phyloP scores from a whole-genome alignment of 1,140 invertebrate genomes.

The Hetaerina americana region DNA sequence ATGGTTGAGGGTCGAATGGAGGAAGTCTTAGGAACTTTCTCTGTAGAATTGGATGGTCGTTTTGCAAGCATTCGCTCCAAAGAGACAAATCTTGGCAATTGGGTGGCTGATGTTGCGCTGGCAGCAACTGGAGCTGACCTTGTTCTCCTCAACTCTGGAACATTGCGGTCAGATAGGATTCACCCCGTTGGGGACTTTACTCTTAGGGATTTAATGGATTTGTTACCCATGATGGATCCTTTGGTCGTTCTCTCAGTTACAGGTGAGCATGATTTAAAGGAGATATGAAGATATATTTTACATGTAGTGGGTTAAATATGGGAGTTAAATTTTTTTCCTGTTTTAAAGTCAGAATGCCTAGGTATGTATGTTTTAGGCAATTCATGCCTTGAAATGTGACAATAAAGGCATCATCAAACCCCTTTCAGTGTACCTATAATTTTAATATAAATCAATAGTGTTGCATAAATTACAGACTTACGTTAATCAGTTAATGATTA shows the following conservation, averaged over 20 bases:
- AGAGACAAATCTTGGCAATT: constrained; percentile 85
- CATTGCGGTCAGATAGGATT: constrained; percentile 56
- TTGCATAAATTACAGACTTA: too few species aligned
- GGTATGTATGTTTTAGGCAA: too few species aligned
- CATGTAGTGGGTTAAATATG: too few species aligned
- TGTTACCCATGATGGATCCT: constrained; percentile 74
- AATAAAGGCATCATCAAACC: too few species aligned
- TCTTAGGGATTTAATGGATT: constrained; percentile 63
- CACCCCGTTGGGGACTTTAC: constrained; percentile 63
- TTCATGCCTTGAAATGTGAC: too few species aligned
- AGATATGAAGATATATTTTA: too few species aligned
- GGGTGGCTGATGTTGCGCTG: constrained; percentile 76
- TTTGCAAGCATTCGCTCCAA: constrained; percentile 62
- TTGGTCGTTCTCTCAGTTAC: constrained; percentile 54
- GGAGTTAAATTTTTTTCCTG: too few species aligned
- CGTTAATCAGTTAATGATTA: too few species aligned
- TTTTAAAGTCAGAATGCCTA: too few species aligned
- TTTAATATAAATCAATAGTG: too few species aligned
- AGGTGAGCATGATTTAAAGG: constrained; percentile 23
- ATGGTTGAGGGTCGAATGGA: constrained; percentile 70
- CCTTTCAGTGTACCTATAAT: too few species aligned
- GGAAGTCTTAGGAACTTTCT: constrained; percentile 64
- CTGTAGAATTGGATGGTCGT: constrained; percentile 68
- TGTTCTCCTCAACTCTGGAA: constrained; percentile 77
- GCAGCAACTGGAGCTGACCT: constrained; percentile 70